phyloP scores from a whole-genome alignment of 2,113 vertebrate genomes.

The Platycercus adscitus region DNA sequence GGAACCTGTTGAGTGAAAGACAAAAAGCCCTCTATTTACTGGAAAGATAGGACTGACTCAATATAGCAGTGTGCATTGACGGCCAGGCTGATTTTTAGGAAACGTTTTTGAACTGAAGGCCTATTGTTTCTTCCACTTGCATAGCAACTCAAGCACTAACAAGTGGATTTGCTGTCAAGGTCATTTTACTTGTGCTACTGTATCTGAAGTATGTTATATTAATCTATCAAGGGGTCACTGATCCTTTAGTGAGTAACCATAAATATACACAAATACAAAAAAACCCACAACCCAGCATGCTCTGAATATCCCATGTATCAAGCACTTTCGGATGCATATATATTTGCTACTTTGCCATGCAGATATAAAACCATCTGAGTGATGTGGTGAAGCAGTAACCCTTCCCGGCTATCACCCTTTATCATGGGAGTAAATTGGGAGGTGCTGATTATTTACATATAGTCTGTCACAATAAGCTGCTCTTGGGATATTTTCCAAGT shows the following conservation, averaged over 20 bases:
- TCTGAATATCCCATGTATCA: not conserved
- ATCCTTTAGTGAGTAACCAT: not conserved
- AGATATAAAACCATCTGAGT: conserved; percentile 6
- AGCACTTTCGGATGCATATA: not conserved
- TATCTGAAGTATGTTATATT: not conserved
- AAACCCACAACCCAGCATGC: not conserved
- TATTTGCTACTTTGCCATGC: not conserved
- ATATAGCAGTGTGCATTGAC: not conserved
- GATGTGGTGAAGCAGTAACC: conserved; percentile 4
- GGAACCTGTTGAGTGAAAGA: conserved; percentile 25
- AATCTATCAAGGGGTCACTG: conserved; percentile 21
- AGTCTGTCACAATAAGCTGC: not conserved
- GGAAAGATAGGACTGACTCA: not conserved
- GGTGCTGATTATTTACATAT: not conserved
- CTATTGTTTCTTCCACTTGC: not conserved
- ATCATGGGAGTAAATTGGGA: not conserved
- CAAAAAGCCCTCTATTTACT: not conserved
- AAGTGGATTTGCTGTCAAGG: not conserved
- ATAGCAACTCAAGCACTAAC: not conserved
- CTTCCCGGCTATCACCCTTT: not conserved
- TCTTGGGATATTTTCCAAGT: conserved; percentile 15
- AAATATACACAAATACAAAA: not conserved
- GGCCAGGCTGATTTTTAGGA: conserved; percentile 9
- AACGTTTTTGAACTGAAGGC: not conserved
- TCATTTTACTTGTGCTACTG: not conserved